phyloP scores from a whole-genome alignment of 2,888 invertebrate species.

The Lochmaea capreae region DNA sequence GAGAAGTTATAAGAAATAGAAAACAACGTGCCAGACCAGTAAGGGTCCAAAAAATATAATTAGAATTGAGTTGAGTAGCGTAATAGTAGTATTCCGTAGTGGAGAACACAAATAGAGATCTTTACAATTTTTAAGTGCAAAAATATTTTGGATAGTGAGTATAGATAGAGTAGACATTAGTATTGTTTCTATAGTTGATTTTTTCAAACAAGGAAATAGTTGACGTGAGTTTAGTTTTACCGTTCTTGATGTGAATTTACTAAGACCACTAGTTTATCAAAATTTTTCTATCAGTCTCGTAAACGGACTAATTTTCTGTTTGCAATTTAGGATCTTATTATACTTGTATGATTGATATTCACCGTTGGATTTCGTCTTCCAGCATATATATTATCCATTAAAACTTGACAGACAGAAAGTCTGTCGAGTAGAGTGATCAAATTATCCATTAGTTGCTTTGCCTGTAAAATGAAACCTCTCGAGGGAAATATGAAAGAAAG shows the following conservation, averaged over 20 bases:
- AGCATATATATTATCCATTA: neutral
- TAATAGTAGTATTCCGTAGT: neutral
- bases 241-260: too few relatives aligned
- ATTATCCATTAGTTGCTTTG: neutral
- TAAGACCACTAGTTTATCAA: neutral
- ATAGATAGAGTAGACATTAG: neutral
- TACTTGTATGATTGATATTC: neutral
- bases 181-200: neutral
- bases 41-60: constrained; percentile 1
- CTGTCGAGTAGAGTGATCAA: neutral
- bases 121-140: neutral
- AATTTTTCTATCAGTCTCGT: too few relatives aligned
- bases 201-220: neutral
- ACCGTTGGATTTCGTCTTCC: neutral
- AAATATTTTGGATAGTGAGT: neutral
- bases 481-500: neutral
- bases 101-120: neutral
- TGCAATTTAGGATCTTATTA: neutral
- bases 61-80: neutral
- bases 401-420: neutral
- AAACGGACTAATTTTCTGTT: too few relatives aligned
- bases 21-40: neutral
- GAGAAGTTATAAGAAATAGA: neutral
- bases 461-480: neutral
- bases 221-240: too few relatives aligned